Base-by-base conservation (phyloP, 2,797 vertebrate genomes). In the Chloroceryle inda region DNA sequence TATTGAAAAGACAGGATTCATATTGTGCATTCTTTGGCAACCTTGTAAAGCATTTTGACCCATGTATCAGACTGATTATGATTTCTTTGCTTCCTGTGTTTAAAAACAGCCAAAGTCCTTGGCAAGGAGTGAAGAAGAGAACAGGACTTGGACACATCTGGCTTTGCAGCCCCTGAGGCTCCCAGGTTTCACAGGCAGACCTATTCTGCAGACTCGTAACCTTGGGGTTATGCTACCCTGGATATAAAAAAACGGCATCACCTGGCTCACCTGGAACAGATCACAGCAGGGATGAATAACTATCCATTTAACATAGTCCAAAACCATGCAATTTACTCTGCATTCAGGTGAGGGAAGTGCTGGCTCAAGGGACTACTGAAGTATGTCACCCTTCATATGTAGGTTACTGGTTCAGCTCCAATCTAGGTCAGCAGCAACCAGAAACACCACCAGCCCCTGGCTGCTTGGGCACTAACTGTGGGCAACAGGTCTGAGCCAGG, bases 351-450 rank as follows among this genome's bases (percentile, higher is more conserved):
- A 92, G 68, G 47, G 74, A 55, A 35, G 16, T 58, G 89, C 88
- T 92, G 88, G 74, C 94, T 89, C 93, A 95, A 83, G 83, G 67
- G 75, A 95, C 61, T 37, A 35, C 45, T 92, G 69, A 89, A 93
- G 64, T 66, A 53, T 94, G 91, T 87, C 90, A 77, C 84, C 86
- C 53, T 83, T 87, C 42, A 29, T 82, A 85, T 69, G 61, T 92
- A 95, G 95, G 95, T 92, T 81, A 96, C 59, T 77, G 69, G 94
- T 88, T 87, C 92, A 91, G 79, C 78, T 87, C 56, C 42, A 58
- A 77, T 94, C 85, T 88, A 87, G 92, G 92, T 94, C 93, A 89
- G 67, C 2, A 0, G 71, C 85, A 86, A 93, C 86, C 90, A 93
- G 80, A 72, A 92, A 85, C 61, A 80, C 7, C 29, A 50, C 49